Percentiles rank a stretch among this genome's conserved stretches.
Evolutionary conservation across 2,797 vertebrate genomes (phyloP).

Genomic region (Crypturellus tataupa): DNA sequence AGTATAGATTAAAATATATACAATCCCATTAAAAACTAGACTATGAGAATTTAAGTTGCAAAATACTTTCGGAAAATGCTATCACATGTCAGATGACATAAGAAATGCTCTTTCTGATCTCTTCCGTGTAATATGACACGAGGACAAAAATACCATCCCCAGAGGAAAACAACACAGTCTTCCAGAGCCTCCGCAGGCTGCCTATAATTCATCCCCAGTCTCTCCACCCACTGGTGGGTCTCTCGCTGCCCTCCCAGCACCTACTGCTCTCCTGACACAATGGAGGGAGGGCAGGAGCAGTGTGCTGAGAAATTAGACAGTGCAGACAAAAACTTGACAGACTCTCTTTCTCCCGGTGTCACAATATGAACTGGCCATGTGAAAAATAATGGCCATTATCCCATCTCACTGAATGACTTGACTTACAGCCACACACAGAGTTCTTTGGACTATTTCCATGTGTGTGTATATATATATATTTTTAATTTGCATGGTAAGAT

Average conservation of each 20-base stretch:
- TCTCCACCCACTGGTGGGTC: constrained; percentile 54
- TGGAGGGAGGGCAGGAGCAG: constrained; percentile 56
- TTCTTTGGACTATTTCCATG: constrained; percentile 54
- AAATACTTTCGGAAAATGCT: constrained; percentile 33
- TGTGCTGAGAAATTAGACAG: constrained; percentile 68
- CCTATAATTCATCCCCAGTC: not conserved
- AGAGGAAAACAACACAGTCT: constrained; percentile 7
- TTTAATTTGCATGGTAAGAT: constrained; percentile 15
- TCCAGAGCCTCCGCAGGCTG: not conserved
- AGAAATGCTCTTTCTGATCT: constrained; percentile 62
- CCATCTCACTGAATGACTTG: constrained; percentile 62
- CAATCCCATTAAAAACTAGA: constrained; percentile 16
- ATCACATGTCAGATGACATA: constrained; percentile 57
- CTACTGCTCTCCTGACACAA: constrained; percentile 74
- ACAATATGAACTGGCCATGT: constrained; percentile 79
- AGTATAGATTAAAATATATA: constrained; percentile 15
- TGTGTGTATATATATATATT: not conserved
- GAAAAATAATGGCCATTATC: constrained; percentile 76
- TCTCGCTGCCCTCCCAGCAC: constrained; percentile 70
- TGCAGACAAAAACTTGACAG: constrained; percentile 73
- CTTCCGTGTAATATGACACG: constrained; percentile 13
- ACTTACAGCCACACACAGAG: constrained; percentile 67
- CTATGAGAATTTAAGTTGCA: constrained; percentile 48
- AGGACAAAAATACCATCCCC: constrained; percentile 28
- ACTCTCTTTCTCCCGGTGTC: constrained; percentile 53